Conservation (phyloP, 2,113 vertebrate genomes). For the Phrynosoma platyrhinos region DNA sequence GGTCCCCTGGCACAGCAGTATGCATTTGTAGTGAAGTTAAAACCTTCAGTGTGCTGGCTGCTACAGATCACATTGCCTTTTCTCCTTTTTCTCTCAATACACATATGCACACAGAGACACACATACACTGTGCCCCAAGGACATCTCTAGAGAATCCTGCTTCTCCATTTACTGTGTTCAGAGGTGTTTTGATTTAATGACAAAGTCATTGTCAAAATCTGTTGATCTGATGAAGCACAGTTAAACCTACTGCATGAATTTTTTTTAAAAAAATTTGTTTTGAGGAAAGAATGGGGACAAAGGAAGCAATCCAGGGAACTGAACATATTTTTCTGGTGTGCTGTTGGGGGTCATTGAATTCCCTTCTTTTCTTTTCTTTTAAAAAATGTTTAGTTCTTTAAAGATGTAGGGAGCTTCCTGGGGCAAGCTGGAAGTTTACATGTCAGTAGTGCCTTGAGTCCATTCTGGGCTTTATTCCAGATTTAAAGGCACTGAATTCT, state of each 20-base stretch:
- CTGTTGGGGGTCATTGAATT: constrained; percentile 26
- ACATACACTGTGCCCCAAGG: constrained; percentile 29
- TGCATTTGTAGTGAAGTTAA: constrained; percentile 34
- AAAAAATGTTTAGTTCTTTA: constrained; percentile 30
- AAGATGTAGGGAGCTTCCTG: background rate
- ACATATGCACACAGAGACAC: background rate
- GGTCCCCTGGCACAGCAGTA: constrained; percentile 27
- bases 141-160: background rate
- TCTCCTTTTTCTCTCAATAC: constrained; percentile 4
- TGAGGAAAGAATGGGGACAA: background rate
- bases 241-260: constrained; percentile 45
- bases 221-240: constrained; percentile 50
- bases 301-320: constrained; percentile 19
- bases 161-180: constrained; percentile 51
- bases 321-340: constrained; percentile 17
- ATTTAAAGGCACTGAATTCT: background rate
- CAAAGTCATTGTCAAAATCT: constrained; percentile 52
- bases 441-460: background rate
- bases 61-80: background rate
- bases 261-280: background rate
- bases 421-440: background rate
- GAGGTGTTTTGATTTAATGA: constrained; percentile 56
- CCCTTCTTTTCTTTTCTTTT: constrained; percentile 40
- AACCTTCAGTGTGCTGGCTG: constrained; percentile 16
- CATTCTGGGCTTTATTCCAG: background rate